Base-by-base conservation (phyloP, 1,140 invertebrate genomes). In the Eciton burchellii region DNA sequence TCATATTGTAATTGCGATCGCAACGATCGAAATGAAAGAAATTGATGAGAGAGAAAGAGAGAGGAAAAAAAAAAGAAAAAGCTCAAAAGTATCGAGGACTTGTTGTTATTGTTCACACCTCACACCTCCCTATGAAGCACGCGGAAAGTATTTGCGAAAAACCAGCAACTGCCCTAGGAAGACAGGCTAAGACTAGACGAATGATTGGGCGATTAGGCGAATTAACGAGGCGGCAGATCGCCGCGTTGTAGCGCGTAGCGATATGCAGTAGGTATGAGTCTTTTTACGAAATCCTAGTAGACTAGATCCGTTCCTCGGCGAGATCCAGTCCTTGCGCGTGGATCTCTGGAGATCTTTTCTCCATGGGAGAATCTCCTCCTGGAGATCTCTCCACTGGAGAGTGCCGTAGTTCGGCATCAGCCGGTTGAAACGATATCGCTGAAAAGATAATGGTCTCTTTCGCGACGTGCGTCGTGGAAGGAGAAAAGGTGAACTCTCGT, bases 151-250 rank as follows among this genome's bases (percentile, higher is more conserved):
- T 35, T 2, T 35, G 35, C n/a, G n/a, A n/a, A 79, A 88, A 91
- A 91, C 87, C 90, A 92, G 89, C 91, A 88, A 90, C 91, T 91
- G 88, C 90, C 90, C 63, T 91, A 91, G 84, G 89, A 90, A 89
- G 87, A 71, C 84, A 88, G 49, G 45, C 79, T 76, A 87, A 84
- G n/a, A 57, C 43, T 8, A 47, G 56, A 43, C 6, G 16, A 68
- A 43, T 68, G 65, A 70, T 29, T 70, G 74, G 63, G 63, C 74
- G 49, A 57, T 68, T 68, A 70, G 43, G 49, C 24, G 49, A n/a
- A 79, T 45, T 29, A 79, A 45, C 68, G 29, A 79, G 59, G 52
- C 24, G 70, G 83, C 84, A 62, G 43, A 83, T 60, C 63, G 72
- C 65, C 81, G 68, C 52, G 35, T 2, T 35, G 6, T 60, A 47